A percentile compares a stretch with the other conserved stretches of the same genome.
Conservation (phyloP, 2,888 invertebrate species). For the Magallana nippona region DNA sequence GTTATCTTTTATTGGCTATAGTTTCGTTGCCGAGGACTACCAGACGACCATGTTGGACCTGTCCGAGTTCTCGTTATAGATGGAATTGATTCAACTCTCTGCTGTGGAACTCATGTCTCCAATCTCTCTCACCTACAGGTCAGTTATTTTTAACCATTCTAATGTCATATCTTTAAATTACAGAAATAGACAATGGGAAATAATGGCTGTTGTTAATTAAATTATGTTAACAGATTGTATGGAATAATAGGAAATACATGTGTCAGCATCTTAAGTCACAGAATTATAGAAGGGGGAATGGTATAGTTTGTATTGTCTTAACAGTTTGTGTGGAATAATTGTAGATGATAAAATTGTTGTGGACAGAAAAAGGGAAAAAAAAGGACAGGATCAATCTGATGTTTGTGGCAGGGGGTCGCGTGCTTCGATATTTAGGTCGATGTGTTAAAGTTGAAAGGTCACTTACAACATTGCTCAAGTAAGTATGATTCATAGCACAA, state of each 20-base stretch:
- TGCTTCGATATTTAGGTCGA: slow-evolving; percentile 84
- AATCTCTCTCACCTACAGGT: slow-evolving; percentile 85
- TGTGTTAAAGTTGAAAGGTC: slow-evolving; percentile 86
- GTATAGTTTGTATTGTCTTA: too few relatives aligned
- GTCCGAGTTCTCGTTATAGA: slow-evolving; percentile 89
- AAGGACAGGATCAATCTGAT: slow-evolving; percentile 82
- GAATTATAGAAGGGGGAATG: too few relatives aligned
- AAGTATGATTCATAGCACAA: slow-evolving; percentile 73
- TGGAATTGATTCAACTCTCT: slow-evolving; percentile 89
- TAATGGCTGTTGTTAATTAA: neutral
- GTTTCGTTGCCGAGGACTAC: slow-evolving; percentile 87
- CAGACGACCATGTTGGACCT: slow-evolving; percentile 88
- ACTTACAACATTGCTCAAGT: slow-evolving; percentile 87
- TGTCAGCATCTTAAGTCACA: too few relatives aligned
- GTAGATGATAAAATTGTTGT: slow-evolving; percentile 83
- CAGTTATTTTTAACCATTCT: slow-evolving; percentile 16
- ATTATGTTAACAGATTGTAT: too few relatives aligned
- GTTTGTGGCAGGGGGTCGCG: slow-evolving; percentile 88
- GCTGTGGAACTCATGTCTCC: slow-evolving; percentile 92
- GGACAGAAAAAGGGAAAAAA: slow-evolving; percentile 88
- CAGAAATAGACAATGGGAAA: too few relatives aligned
- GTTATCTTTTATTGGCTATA: slow-evolving; percentile 67
- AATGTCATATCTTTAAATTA: too few relatives aligned
- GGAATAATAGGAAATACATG: too few relatives aligned
- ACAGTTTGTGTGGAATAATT: slow-evolving; percentile 28